Conservation (phyloP, 2,113 vertebrate species). For the Psammodynastes pulverulentus region DNA sequence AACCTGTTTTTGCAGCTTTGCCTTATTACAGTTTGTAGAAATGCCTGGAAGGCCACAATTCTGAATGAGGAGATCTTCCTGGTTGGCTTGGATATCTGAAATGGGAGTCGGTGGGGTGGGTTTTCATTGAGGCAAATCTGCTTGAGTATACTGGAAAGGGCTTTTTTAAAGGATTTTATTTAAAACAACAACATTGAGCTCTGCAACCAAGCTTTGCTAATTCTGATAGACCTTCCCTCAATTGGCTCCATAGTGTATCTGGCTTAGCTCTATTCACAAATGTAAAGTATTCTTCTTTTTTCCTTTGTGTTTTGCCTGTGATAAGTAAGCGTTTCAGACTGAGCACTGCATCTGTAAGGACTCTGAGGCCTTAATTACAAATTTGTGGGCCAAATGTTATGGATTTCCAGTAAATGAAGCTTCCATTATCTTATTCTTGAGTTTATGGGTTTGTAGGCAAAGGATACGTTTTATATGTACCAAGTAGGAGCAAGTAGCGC, state of each 20-base stretch:
- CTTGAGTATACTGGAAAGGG: neutral
- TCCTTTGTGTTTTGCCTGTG: neutral
- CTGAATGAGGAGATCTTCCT: neutral
- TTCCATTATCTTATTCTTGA: neutral
- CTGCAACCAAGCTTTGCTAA: neutral
- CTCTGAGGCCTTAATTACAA: neutral
- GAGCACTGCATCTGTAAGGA: neutral
- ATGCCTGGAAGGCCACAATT: neutral
- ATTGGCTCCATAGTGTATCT: neutral
- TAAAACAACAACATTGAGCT: neutral
- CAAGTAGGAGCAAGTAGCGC: neutral
- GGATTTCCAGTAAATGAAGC: neutral
- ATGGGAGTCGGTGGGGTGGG: neutral
- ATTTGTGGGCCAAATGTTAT: neutral
- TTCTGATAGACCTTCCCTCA: neutral
- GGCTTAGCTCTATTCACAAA: neutral
- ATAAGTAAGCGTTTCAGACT: neutral
- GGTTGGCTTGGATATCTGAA: neutral
- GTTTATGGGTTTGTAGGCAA: neutral
- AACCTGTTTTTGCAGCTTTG: neutral
- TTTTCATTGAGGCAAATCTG: neutral
- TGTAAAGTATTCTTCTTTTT: neutral
- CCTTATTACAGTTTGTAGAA: neutral
- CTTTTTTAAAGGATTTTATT: neutral
- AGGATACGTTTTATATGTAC: neutral